These are phyloP conservation scores for Brachyistius frenatus DNA, from an alignment of 2,113 vertebrate genomes.

Conservation along the genomic window DNA sequence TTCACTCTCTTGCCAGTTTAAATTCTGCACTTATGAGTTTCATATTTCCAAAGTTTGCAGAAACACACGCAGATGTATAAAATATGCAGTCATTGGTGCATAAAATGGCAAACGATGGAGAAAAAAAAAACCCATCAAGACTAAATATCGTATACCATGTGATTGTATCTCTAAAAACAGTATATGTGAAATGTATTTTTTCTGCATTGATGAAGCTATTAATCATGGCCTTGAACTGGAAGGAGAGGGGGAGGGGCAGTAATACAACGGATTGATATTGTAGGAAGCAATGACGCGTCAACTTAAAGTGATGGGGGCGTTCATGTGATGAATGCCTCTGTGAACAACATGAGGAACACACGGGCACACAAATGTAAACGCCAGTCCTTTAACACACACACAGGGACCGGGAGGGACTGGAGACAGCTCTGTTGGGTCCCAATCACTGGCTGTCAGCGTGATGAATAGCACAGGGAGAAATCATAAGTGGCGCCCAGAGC, in stretches of 20 bases:
- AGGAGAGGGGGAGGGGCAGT: constrained; percentile 27
- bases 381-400: constrained; percentile 12
- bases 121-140: constrained; percentile 11
- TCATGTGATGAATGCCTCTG: constrained; percentile 40
- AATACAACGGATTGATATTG: constrained; percentile 67
- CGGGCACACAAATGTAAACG: constrained; percentile 23
- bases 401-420: constrained; percentile 4
- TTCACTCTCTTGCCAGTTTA: constrained; percentile 3
- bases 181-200: not conserved
- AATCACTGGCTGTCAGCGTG: constrained; percentile 52
- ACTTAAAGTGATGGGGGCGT: constrained; percentile 5
- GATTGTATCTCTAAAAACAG: not conserved
- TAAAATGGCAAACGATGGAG: constrained; percentile 24
- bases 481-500: constrained; percentile 49
- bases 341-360: constrained; percentile 31
- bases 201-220: constrained; percentile 47
- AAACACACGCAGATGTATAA: constrained; percentile 2
- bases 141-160: constrained; percentile 3
- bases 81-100: not conserved
- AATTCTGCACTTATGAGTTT: not conserved
- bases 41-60: not conserved
- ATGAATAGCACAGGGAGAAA: constrained; percentile 47
- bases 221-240: constrained; percentile 38
- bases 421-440: constrained; percentile 39
- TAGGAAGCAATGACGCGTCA: constrained; percentile 40